Evolutionary conservation across 1,140 invertebrate species (phyloP), one percentile per base, ranked within the genome.

Genomic region (Aphis gossypii): DNA sequence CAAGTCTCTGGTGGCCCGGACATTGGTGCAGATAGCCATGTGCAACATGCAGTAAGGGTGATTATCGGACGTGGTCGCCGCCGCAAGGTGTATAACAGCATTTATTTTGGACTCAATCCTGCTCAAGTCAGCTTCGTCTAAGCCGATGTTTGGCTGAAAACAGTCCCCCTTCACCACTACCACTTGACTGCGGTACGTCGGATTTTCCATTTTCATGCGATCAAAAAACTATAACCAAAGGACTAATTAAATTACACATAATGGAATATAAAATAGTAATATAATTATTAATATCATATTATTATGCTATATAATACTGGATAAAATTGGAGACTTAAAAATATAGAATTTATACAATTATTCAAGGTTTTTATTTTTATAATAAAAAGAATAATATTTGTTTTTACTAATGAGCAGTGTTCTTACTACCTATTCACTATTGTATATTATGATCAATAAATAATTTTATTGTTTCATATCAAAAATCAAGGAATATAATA

Each of bases 41-140:
- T 97, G 96, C 51, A 99, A 95, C 90, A 96, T 96, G 95, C 35
- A 23, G 11, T 83, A n/a, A 95, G 20, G 30, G 21, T 54, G 38
- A 95, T 98, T 97, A 95, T 99, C 98, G 94, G 97, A 97, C 20
- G 99, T 96, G 30, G 97, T 98, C 2, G 98, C 98, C 6, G 98
- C 98, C 9, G 98, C 98, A 7, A 96, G 97, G 95, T 99, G 98
- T 95, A 99, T 98, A 25, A 99, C 94, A 4, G 94, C 93, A 35
- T 94, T 94, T 21, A 95, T 96, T 95, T 97, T 82, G 18, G 51
- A 38, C 30, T 95, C 94, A 11, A 96, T 94, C 30, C 94, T 95
- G 60, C 94, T 94, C 82, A 95, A 94, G 93, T 96, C 96, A 1
- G 94, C 94, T 0, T 95, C 83, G 4, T 95, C 95, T 6, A 97